Percentiles rank a stretch among this genome's conserved stretches.
These are phyloP conservation scores for Papilio protenor DNA, from an alignment of 2,888 invertebrate species.

Conservation along the genomic window DNA sequence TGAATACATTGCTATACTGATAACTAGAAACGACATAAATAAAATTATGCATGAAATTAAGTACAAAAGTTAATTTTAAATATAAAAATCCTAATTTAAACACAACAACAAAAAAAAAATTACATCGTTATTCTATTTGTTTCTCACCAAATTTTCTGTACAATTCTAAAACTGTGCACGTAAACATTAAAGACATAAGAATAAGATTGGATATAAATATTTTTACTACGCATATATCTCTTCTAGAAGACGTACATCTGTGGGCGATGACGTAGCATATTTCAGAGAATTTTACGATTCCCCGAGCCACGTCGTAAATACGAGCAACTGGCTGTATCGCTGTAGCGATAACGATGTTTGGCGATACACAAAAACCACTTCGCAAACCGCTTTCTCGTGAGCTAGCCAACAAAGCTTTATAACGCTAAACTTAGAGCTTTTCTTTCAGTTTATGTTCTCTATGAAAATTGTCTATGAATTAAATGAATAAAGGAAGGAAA, in stretches of 20 bases:
- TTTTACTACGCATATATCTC: background rate
- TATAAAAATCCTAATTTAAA: background rate
- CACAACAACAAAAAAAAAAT: background rate
- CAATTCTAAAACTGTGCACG: background rate
- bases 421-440: slow-evolving; percentile 6
- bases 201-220: background rate
- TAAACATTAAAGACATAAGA: background rate
- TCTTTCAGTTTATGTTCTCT: slow-evolving; percentile 2
- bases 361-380: slow-evolving; percentile 26
- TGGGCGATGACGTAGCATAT: slow-evolving; percentile 52
- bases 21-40: slow-evolving; percentile 18
- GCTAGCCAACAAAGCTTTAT: slow-evolving; percentile 16
- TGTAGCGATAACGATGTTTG: slow-evolving; percentile 36
- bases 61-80: background rate
- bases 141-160: background rate
- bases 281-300: slow-evolving; percentile 61
- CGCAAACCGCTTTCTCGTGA: slow-evolving; percentile 27
- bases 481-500: background rate
- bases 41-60: background rate
- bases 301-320: slow-evolving; percentile 56
- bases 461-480: background rate
- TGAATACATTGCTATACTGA: slow-evolving; percentile 7
- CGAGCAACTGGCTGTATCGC: slow-evolving; percentile 40
- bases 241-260: slow-evolving; percentile 29
- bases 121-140: background rate